These are phyloP conservation scores for Hephaestus fuliginosus DNA, from an alignment of 2,797 vertebrate species.

Conservation along the genomic window DNA sequence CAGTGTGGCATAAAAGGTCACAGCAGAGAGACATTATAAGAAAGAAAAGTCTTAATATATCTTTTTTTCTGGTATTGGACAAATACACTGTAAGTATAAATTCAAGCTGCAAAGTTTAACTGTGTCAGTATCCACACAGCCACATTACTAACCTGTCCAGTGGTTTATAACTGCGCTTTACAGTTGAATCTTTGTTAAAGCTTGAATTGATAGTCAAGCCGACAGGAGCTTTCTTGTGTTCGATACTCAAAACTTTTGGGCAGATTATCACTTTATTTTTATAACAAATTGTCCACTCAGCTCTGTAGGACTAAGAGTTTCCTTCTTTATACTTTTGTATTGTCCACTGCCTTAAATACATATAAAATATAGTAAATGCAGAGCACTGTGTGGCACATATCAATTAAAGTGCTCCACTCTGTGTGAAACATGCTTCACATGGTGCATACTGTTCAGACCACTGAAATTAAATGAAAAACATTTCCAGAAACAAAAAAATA, in stretches of 20 bases:
- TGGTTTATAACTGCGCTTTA: background rate
- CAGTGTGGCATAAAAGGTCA: background rate
- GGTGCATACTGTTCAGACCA: background rate
- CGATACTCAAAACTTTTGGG: background rate
- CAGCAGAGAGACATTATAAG: background rate
- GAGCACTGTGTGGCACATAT: background rate
- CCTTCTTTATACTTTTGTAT: background rate
- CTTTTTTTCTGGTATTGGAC: conserved; percentile 1
- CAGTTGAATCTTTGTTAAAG: background rate
- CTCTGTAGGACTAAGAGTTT: background rate
- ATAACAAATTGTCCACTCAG: background rate
- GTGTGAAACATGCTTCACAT: background rate
- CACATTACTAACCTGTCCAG: background rate
- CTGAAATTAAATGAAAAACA: background rate
- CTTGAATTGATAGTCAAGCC: background rate
- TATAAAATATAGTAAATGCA: background rate
- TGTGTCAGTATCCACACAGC: background rate
- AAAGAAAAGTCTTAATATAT: conserved; percentile 3
- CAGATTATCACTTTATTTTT: background rate
- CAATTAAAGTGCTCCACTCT: background rate
- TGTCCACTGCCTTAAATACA: background rate
- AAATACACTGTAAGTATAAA: background rate
- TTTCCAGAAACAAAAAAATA: background rate
- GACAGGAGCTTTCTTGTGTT: background rate
- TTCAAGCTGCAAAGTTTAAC: background rate